Evolutionary conservation across 2,888 invertebrate genomes (phyloP).

Genomic region (Pocota personata): DNA sequence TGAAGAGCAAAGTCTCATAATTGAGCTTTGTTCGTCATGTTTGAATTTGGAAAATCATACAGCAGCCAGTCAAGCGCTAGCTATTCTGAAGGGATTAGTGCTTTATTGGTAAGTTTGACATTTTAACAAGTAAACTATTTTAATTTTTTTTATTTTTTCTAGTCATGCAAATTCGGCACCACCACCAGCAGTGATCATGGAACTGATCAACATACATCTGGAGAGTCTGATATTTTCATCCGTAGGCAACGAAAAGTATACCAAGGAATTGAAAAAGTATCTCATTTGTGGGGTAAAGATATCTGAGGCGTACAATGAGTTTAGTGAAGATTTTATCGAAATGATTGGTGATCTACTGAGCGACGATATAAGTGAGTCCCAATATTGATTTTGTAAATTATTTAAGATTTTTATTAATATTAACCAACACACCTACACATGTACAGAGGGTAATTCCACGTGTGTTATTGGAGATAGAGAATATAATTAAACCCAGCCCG

Average conservation of each 20-base stretch:
- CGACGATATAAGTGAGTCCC: constrained; percentile 77
- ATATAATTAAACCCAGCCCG: no score
- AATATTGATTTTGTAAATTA: background rate
- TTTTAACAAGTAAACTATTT: background rate
- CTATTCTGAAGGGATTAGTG: constrained; percentile 79
- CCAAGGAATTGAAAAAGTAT: constrained; percentile 80
- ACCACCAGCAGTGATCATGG: constrained; percentile 78
- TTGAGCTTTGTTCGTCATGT: constrained; percentile 80
- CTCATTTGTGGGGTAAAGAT: constrained; percentile 88
- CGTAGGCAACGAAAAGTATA: constrained; percentile 78
- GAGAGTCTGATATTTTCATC: constrained; percentile 81
- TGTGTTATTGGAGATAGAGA: no score
- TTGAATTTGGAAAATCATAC: constrained; percentile 81
- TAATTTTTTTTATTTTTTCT: background rate
- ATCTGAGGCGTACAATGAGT: constrained; percentile 86
- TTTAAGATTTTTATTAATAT: no score
- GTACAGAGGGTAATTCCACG: no score
- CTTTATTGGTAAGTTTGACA: constrained; percentile 73
- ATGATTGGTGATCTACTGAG: constrained; percentile 84
- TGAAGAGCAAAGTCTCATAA: constrained; percentile 79
- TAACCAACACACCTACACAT: no score
- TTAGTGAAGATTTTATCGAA: constrained; percentile 87
- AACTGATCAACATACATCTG: constrained; percentile 81
- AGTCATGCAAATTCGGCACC: constrained; percentile 75
- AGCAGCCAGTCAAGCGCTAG: constrained; percentile 81